Conservation (phyloP, 2,888 invertebrate genomes). For the Smittia aterrima region DNA sequence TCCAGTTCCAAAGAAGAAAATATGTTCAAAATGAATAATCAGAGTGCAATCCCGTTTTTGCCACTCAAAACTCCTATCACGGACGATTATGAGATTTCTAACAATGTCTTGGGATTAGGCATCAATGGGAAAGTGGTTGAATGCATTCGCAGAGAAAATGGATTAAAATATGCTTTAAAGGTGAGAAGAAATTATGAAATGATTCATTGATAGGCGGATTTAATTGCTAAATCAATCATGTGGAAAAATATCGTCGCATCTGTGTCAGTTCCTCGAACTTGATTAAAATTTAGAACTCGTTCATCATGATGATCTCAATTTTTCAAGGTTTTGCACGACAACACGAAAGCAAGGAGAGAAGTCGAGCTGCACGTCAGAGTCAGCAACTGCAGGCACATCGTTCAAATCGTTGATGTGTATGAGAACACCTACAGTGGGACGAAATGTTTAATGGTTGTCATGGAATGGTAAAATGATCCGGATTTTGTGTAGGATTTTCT, state of each 20-base stretch:
- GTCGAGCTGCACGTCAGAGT: conserved; percentile 95
- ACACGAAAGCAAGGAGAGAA: conserved; percentile 87
- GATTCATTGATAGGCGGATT: conserved; percentile 2
- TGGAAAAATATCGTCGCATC: not conserved
- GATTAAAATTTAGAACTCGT: not conserved
- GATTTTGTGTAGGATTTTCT: not conserved
- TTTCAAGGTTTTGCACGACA: conserved; percentile 79
- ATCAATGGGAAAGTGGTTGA: conserved; percentile 99
- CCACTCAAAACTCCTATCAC: conserved; percentile 72
- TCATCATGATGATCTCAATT: not conserved
- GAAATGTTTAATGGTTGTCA: conserved; percentile 92
- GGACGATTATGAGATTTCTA: conserved; percentile 89
- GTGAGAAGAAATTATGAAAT: conserved; percentile 57
- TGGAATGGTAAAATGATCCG: conserved; percentile 79
- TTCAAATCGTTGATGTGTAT: conserved; percentile 86
- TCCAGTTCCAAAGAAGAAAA: not conserved
- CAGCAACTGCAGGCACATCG: conserved; percentile 88
- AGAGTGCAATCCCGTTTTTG: not conserved
- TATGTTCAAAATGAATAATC: conserved; percentile 33
- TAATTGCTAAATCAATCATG: not conserved
- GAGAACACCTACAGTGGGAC: conserved; percentile 93
- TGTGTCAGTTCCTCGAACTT: conserved; percentile 1
- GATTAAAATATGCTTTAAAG: conserved; percentile 87
- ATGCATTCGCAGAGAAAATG: conserved; percentile 75
- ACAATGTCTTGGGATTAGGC: conserved; percentile 90